Evolutionary conservation across 2,888 invertebrate genomes (phyloP).

Genomic region (Hypercompe scribonia): DNA sequence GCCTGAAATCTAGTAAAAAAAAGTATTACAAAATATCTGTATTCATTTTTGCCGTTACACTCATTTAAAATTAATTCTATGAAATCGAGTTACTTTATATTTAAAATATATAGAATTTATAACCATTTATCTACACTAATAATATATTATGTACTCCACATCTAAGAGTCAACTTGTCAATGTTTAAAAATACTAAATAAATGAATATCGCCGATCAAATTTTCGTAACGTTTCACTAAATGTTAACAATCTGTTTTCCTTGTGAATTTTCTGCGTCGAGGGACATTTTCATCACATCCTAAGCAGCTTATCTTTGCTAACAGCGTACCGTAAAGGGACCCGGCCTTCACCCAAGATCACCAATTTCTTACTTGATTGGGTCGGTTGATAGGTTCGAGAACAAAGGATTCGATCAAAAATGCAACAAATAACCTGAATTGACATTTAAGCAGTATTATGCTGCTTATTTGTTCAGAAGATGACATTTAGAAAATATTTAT

Average conservation of each 20-base stretch:
- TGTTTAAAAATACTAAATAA: constrained; percentile 18
- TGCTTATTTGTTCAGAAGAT: neutral
- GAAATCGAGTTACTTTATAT: neutral
- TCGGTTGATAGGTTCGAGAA: constrained; percentile 80
- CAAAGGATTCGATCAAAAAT: constrained; percentile 69
- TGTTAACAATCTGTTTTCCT: constrained; percentile 57
- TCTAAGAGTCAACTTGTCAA: too few species aligned
- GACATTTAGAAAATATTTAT: neutral
- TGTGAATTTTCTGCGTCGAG: constrained; percentile 64
- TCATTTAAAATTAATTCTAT: neutral
- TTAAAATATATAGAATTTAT: too few species aligned
- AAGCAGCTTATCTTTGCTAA: constrained; percentile 75
- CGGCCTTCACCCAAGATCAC: constrained; percentile 70
- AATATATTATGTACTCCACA: neutral
- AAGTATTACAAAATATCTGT: neutral
- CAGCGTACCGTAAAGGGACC: constrained; percentile 65
- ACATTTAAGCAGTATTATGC: neutral
- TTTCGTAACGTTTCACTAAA: constrained; percentile 32
- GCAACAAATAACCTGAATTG: constrained; percentile 51
- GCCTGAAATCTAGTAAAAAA: too few species aligned
- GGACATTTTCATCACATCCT: constrained; percentile 72
- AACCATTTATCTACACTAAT: too few species aligned
- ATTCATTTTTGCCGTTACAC: neutral
- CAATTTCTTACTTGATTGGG: constrained; percentile 85
- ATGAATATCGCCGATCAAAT: constrained; percentile 16